Evolutionary conservation across 2,797 vertebrate species (phyloP).

Genomic region (Stomatorhinus walkeri): DNA sequence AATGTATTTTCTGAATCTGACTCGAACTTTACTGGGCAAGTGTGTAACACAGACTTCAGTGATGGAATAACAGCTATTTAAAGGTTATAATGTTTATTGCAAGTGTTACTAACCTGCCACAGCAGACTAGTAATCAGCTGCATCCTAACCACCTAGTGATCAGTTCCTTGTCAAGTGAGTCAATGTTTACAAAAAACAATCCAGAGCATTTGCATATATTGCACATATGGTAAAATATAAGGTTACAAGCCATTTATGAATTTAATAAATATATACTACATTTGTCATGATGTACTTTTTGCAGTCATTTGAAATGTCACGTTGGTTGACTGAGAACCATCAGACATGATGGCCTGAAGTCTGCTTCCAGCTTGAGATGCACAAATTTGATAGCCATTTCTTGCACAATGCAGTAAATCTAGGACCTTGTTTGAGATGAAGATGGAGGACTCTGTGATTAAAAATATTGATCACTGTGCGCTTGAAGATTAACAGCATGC

Average conservation of each 20-base stretch:
- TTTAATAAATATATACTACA: neutral
- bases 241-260: neutral
- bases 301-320: neutral
- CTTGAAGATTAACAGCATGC: neutral
- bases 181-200: neutral
- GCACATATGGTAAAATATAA: neutral
- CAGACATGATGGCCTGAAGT: neutral
- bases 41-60: neutral
- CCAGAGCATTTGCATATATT: neutral
- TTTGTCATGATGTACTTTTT: neutral
- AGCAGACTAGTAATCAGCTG: neutral
- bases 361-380: neutral
- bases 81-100: conserved; percentile 1
- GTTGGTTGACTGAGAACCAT: neutral
- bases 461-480: conserved; percentile 7
- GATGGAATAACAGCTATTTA: neutral
- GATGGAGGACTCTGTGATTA: conserved; percentile 9
- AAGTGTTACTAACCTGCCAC: neutral
- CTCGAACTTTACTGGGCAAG: neutral
- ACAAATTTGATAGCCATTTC: neutral
- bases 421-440: neutral
- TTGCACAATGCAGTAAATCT: neutral
- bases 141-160: neutral
- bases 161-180: neutral
- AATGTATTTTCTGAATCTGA: neutral